Evolutionary conservation across 1,140 invertebrate species (phyloP).

Genomic region (Monochamus saltuarius): DNA sequence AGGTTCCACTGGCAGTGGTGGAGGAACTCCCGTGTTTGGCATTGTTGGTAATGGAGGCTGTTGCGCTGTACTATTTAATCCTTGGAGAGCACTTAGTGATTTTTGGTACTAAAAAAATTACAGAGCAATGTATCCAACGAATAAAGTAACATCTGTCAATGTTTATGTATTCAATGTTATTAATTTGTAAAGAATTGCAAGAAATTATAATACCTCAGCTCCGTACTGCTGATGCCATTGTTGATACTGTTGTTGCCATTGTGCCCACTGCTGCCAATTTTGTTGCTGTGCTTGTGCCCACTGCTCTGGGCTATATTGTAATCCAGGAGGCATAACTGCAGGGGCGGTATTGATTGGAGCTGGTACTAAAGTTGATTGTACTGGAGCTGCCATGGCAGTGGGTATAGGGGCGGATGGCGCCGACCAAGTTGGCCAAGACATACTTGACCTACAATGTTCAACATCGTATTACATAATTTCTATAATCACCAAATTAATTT

Average conservation of each 20-base stretch:
- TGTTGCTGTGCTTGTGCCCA: constrained; percentile 68
- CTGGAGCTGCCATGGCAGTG: constrained; percentile 14
- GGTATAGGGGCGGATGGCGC: constrained; percentile 12
- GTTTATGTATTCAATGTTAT: not conserved
- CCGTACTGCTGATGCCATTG: constrained; percentile 83
- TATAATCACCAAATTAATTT: not conserved
- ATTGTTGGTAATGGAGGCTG: constrained; percentile 49
- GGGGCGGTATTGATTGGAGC: constrained; percentile 23
- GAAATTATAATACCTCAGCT: constrained; percentile 61
- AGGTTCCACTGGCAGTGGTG: constrained; percentile 54
- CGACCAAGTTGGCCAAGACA: constrained; percentile 39
- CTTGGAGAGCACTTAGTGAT: constrained; percentile 48
- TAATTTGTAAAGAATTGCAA: not conserved
- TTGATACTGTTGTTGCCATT: constrained; percentile 81
- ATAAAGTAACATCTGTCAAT: not conserved
- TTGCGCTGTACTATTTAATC: constrained; percentile 10
- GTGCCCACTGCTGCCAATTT: constrained; percentile 81
- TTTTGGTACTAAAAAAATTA: constrained; percentile 47
- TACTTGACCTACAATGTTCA: constrained; percentile 12
- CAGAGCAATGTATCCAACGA: not conserved
- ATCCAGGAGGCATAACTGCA: constrained; percentile 50
- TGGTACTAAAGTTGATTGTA: constrained; percentile 19
- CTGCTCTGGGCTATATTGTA: constrained; percentile 68
- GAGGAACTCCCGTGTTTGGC: constrained; percentile 47
- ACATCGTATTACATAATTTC: not conserved